Evolutionary conservation across 64 coral and sea anemone species (phyloP), one percentile per base, ranked within the genome.

Genomic region (Platygyra sinensis): DNA sequence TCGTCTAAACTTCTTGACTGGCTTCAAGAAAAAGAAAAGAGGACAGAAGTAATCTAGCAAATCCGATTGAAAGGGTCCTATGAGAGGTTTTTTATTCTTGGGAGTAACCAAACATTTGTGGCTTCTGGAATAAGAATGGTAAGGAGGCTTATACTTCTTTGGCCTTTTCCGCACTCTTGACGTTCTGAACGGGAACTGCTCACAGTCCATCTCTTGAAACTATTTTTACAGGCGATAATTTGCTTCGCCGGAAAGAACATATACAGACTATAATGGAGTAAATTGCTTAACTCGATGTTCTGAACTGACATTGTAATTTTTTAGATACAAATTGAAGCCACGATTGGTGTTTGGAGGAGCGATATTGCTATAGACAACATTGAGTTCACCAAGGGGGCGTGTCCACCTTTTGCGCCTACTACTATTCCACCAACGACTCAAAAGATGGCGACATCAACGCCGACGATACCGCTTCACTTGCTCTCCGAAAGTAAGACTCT

Each of bases 341-440:
- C 50, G 0, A 88, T 96, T 50, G 90, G 90, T 27, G 94, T 81
- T 1, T 96, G 94, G 94, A 83, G 72, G 14, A 83, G 94, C 27
- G 94, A 96, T 67, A 96, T 96, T 30, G 94, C 94, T 0, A 91
- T 96, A 55, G 94, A 96, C 60, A 59, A 93, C 71, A 93, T 96
- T 28, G 38, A 69, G 38, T 96, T 96, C 36, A 93, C 74, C 8
- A 42, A 91, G 17, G 94, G 94, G 10, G 71, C 80, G n/a, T 96
- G 94, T 80, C 90, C 79, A 25, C 49, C 79, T 8, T 29, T 71
- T 29, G 12, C 10, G n/a, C 63, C 52, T 30, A 84, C 30, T 22
- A 25, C 72, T n/a, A 18, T 54, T 83, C 25, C 17, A n/a, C 18
- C 63, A 84, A 64, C 60, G 27, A 36, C 80, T 49, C 18, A 17